Conservation (phyloP, 2,113 vertebrate genomes). For the Sialia sialis region DNA sequence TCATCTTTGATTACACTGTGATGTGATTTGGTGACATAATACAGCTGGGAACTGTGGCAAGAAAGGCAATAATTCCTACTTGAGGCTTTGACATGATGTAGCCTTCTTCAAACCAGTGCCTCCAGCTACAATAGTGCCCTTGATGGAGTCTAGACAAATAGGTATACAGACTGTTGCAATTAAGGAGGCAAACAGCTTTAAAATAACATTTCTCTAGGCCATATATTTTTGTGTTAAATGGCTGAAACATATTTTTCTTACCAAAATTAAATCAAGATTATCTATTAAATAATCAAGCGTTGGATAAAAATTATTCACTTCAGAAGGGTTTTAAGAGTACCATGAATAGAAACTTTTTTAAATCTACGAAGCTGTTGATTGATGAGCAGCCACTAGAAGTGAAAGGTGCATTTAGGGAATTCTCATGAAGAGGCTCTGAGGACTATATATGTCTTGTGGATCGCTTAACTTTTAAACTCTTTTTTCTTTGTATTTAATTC, state of each 20-base stretch:
- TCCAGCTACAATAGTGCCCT: conserved; percentile 72
- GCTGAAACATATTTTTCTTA: conserved; percentile 29
- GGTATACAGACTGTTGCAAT: conserved; percentile 66
- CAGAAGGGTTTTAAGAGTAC: neutral
- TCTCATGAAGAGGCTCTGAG: neutral
- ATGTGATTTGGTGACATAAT: conserved; percentile 91
- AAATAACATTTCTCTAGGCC: conserved; percentile 68
- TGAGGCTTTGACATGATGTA: conserved; percentile 76
- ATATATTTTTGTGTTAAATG: conserved; percentile 53
- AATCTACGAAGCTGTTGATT: neutral
- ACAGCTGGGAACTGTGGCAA: conserved; percentile 81
- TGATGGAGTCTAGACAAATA: conserved; percentile 77
- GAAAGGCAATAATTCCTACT: conserved; percentile 78
- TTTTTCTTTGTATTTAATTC: neutral
- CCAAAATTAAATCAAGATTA: conserved; percentile 62
- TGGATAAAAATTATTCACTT: neutral
- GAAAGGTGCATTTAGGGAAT: neutral
- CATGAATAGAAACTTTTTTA: neutral
- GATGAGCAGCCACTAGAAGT: neutral
- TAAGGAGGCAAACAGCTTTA: conserved; percentile 73
- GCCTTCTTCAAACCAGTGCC: conserved; percentile 69
- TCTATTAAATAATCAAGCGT: conserved; percentile 4
- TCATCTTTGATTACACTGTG: conserved; percentile 85
- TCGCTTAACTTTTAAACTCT: neutral
- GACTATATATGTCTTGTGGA: neutral